Evolutionary conservation across 2,113 vertebrate species (phyloP).

Genomic region (Delphinapterus leucas): DNA sequence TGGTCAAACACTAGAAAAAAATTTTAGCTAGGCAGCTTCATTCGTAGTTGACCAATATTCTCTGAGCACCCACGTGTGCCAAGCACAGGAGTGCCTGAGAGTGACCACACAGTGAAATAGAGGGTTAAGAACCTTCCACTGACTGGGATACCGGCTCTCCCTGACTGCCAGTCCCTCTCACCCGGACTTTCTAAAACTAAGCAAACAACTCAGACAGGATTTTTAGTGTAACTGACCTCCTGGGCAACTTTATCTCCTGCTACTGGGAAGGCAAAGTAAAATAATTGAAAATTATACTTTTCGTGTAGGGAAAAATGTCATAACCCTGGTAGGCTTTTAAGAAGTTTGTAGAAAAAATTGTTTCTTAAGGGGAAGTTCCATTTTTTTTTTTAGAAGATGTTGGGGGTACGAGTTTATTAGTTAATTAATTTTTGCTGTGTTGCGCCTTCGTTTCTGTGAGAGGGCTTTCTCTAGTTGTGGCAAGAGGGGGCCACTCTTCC

Average conservation of each 20-base stretch:
- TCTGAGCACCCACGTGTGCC: background rate
- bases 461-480: no score
- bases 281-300: background rate
- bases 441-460: no score
- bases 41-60: background rate
- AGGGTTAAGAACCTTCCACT: background rate
- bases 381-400: background rate
- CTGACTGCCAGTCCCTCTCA: background rate
- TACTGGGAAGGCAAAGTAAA: background rate
- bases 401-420: no score
- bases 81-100: background rate
- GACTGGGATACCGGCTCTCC: background rate
- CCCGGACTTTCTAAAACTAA: background rate
- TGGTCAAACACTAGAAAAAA: conserved; percentile 13
- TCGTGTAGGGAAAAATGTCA: background rate
- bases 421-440: no score
- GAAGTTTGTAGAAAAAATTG: background rate
- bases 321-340: background rate
- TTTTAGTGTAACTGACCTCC: background rate
- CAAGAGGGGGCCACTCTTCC: no score
- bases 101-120: background rate
- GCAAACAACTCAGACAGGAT: background rate
- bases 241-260: background rate
- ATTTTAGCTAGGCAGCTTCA: background rate
- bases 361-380: background rate